Evolutionary conservation across 2,797 vertebrate genomes (phyloP).

Genomic region (Holocentrus rufus): DNA sequence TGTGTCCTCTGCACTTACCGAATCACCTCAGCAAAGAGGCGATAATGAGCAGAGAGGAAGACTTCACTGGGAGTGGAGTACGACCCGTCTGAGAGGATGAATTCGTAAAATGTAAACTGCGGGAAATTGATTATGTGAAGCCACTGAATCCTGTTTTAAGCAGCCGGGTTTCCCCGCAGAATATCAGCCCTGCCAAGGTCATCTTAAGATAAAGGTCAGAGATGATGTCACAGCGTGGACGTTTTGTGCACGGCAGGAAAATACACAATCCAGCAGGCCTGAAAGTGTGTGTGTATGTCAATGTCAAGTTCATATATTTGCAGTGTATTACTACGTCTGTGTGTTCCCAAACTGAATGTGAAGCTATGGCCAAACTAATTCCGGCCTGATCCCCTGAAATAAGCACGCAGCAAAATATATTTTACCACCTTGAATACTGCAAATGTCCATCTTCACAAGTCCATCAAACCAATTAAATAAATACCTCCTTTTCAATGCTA

Average conservation of each 20-base stretch:
- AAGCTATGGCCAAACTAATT: slow-evolving; percentile 3
- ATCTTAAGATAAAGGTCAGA: background rate
- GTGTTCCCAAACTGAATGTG: background rate
- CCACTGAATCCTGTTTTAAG: slow-evolving; percentile 30
- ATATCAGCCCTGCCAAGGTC: background rate
- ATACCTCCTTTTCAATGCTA: no score
- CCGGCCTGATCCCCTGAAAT: no score
- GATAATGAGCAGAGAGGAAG: slow-evolving; percentile 60
- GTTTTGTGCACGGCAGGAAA: no score
- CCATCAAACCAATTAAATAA: no score
- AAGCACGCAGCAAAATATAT: no score
- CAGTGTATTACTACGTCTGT: background rate
- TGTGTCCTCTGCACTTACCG: slow-evolving; percentile 51
- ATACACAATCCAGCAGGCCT: background rate
- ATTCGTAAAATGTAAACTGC: slow-evolving; percentile 54
- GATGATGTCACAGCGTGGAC: background rate
- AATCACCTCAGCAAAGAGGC: slow-evolving; percentile 52
- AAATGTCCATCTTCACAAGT: no score
- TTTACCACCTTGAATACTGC: no score
- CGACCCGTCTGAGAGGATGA: slow-evolving; percentile 30
- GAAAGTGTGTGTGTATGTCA: background rate
- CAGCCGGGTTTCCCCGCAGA: background rate
- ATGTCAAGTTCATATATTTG: background rate
- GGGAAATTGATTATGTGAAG: slow-evolving; percentile 29
- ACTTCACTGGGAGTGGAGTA: slow-evolving; percentile 43